Evolutionary conservation across 1,140 invertebrate species (phyloP), one percentile per base, ranked within the genome.

Genomic region (Listronotus oregonensis): DNA sequence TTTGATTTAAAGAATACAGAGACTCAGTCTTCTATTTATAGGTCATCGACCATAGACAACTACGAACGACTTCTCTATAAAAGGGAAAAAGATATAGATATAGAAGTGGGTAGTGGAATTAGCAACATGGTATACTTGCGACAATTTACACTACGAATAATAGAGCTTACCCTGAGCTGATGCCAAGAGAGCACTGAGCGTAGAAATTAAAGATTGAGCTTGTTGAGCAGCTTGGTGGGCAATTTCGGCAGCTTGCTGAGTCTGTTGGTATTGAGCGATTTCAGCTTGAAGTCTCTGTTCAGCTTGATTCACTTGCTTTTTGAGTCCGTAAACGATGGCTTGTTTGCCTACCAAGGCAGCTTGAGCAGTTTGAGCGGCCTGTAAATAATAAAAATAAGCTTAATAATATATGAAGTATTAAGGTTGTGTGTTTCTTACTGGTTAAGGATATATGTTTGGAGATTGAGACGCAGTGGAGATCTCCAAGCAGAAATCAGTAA

Each of bases 331-430:
- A 12, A 71, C 72, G 40, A 73, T 62, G 21, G 70, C 70, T 50
- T 71, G 72, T 67, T 71, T 71, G 15, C 72, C 72, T 8, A 73
- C 72, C n/a, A 71, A 34, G 42, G 72, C 72, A 12, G 72, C 72
- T 63, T 73, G 72, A 12, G 72, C 72, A n/a, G 72, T 71, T 50
- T 68, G 21, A 27, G 21, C 21, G 21, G 21, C 21, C 21, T 27
- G 21, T 27, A 27, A 27, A 27, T 3, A 27, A 27, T 3, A 27
- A 5, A 46, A 21, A 51, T 11, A 27, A 31, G 17, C 12, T 32
- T 11, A 17, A 39, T 6, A 39, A 39, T 39, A 39, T 39, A n/a
- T n/a, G n/a, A n/a, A n/a, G n/a, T n/a, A n/a, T n/a, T n/a, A n/a
- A n/a, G n/a, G n/a, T n/a, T n/a, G n/a, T n/a, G n/a, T n/a, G n/a